phyloP scores from a whole-genome alignment of 2,113 vertebrate genomes.

The Nycticebus coucang region DNA sequence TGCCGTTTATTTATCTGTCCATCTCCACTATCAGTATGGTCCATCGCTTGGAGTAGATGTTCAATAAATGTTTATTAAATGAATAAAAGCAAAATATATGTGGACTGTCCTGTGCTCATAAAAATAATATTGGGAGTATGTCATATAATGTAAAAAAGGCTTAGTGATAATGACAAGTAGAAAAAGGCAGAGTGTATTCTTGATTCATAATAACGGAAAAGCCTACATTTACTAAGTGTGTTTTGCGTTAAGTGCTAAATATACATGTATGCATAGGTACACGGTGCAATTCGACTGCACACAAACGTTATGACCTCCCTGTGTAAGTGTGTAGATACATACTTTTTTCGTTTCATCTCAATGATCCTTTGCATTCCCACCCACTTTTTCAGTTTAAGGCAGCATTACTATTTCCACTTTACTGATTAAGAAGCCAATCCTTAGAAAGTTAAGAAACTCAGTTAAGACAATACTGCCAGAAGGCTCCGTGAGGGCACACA shows the following conservation, averaged over 20 bases:
- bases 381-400: neutral
- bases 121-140: neutral
- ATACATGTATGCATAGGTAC: too few relatives aligned
- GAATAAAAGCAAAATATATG: neutral
- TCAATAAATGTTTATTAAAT: neutral
- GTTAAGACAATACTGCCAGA: neutral
- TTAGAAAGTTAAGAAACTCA: neutral
- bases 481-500: accelerated
- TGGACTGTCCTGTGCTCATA: neutral
- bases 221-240: neutral
- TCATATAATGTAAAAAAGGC: neutral
- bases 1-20: neutral
- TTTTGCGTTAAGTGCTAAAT: neutral
- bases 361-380: neutral
- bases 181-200: neutral
- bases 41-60: neutral
- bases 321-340: accelerated
- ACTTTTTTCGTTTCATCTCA: neutral
- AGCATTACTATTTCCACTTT: neutral
- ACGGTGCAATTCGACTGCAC: too few relatives aligned
- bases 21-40: neutral
- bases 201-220: neutral
- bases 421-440: neutral
- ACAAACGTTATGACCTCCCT: too few relatives aligned
- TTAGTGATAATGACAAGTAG: neutral